Evolutionary conservation across 1,140 invertebrate genomes (phyloP).

Genomic region (Bombus turneri): DNA sequence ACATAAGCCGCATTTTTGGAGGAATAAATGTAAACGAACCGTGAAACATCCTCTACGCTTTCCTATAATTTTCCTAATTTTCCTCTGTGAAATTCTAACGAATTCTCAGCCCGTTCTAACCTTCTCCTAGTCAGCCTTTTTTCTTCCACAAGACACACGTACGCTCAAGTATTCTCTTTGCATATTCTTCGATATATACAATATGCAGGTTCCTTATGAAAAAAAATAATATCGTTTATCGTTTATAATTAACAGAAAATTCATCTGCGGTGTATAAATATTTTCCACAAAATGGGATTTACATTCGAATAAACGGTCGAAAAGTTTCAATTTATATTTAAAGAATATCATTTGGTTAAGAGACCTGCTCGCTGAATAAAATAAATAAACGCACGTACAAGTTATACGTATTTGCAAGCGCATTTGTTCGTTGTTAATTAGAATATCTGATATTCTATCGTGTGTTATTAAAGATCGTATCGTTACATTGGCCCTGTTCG

Average conservation of each 20-base stretch:
- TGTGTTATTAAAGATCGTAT: background rate
- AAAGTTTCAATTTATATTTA: too few relatives aligned
- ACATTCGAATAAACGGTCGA: too few relatives aligned
- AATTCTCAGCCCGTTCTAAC: background rate
- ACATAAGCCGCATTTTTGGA: background rate
- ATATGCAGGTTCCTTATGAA: background rate
- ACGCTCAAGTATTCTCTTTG: background rate
- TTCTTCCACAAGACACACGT: background rate
- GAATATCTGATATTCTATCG: background rate
- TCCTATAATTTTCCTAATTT: background rate
- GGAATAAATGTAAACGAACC: background rate
- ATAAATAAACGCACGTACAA: background rate
- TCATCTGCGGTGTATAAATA: too few relatives aligned
- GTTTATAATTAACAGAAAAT: background rate
- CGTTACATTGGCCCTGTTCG: background rate
- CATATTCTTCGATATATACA: background rate
- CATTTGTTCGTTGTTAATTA: background rate
- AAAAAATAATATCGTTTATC: background rate
- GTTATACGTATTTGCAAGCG: too few relatives aligned
- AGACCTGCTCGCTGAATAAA: background rate
- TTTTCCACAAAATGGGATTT: too few relatives aligned
- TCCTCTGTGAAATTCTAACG: background rate
- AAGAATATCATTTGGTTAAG: too few relatives aligned
- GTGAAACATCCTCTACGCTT: background rate
- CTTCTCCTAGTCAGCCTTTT: background rate